A percentile compares a stretch with the other conserved stretches of the same genome.
These are phyloP conservation scores for Cephus pygmeus DNA, from an alignment of 2,888 invertebrate genomes.

Conservation along the genomic window DNA sequence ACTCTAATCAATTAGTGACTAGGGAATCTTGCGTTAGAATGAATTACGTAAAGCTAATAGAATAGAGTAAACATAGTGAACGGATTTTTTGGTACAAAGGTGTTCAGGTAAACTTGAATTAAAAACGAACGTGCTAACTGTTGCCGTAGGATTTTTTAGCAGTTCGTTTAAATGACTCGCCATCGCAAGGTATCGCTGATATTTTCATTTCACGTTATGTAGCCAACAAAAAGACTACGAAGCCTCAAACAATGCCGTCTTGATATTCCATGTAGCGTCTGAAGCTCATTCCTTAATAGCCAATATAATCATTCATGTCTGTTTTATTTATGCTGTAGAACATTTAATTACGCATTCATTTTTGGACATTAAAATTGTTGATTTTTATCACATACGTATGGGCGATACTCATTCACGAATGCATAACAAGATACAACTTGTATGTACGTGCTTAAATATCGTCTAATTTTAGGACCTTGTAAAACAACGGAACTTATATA, in stretches of 20 bases:
- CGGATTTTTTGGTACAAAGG: slow-evolving; percentile 42
- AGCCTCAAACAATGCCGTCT: neutral
- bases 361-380: neutral
- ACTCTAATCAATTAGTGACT: neutral
- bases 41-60: neutral
- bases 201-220: neutral
- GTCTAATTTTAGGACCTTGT: neutral
- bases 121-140: neutral
- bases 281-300: neutral
- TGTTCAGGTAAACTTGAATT: slow-evolving; percentile 29
- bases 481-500: neutral
- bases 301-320: neutral
- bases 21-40: neutral
- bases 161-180: neutral
- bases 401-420: neutral
- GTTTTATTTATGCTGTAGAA: neutral
- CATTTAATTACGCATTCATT: neutral
- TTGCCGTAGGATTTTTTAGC: neutral
- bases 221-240: neutral
- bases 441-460: neutral
- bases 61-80: neutral
- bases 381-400: neutral
- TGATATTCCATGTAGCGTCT: neutral
- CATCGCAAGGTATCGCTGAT: neutral
- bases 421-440: neutral